Evolutionary conservation across 2,888 invertebrate species (phyloP).

Genomic region (Achlya flavicornis): DNA sequence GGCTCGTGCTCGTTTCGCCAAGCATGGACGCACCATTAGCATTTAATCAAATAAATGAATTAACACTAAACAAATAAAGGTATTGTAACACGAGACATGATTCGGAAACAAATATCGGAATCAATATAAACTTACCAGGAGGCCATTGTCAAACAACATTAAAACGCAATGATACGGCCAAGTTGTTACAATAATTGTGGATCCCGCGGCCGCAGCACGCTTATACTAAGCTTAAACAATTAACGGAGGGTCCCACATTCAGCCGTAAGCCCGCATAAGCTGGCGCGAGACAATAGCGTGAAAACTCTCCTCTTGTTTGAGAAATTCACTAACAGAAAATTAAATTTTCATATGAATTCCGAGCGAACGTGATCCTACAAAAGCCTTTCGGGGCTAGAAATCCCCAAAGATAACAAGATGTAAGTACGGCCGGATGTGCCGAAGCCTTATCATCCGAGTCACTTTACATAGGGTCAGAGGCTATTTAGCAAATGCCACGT

Average conservation of each 20-base stretch:
- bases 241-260: constrained; percentile 74
- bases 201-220: constrained; percentile 68
- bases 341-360: constrained; percentile 80
- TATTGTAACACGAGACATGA: constrained; percentile 16
- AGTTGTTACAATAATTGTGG: constrained; percentile 75
- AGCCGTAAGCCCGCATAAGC: constrained; percentile 75
- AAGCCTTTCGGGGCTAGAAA: constrained; percentile 68
- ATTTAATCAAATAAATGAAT: neutral
- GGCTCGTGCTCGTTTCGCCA: too few species aligned
- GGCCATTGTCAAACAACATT: constrained; percentile 66
- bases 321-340: constrained; percentile 77
- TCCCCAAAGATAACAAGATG: constrained; percentile 72
- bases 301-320: constrained; percentile 70
- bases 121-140: constrained; percentile 49
- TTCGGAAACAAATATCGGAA: constrained; percentile 49
- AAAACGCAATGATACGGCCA: constrained; percentile 64
- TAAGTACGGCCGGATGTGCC: constrained; percentile 67
- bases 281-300: constrained; percentile 72
- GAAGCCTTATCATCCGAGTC: constrained; percentile 66
- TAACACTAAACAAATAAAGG: neutral
- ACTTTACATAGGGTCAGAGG: constrained; percentile 71
- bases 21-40: too few species aligned
- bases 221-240: constrained; percentile 78
- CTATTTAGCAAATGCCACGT: constrained; percentile 69
- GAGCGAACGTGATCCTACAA: constrained; percentile 69